Conservation (phyloP, 2,797 vertebrate genomes). For the Melanotaenia pygmaea region DNA sequence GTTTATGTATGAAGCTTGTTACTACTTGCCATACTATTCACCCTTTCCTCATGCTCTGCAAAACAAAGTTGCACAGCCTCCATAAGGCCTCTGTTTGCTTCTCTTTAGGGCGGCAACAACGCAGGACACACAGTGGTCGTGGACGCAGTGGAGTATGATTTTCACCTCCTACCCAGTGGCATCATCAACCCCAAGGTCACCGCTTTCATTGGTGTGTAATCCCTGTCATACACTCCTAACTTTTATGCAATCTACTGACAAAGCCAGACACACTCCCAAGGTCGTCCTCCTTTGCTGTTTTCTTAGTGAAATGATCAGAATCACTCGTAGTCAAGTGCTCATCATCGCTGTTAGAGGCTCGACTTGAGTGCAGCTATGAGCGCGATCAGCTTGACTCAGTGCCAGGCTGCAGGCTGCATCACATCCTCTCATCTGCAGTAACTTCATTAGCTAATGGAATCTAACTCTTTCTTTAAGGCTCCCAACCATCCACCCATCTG, state of each 20-base stretch:
- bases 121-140: constrained; percentile 98
- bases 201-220: constrained; percentile 94
- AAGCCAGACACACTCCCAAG: constrained; percentile 10
- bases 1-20: constrained; percentile 43
- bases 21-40: constrained; percentile 55
- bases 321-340: constrained; percentile 16
- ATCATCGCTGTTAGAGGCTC: constrained; percentile 17
- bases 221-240: not conserved
- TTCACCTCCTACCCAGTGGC: constrained; percentile 98
- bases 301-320: constrained; percentile 28
- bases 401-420: constrained; percentile 59
- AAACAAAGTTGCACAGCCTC: constrained; percentile 34
- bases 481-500: constrained; percentile 8
- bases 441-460: constrained; percentile 80
- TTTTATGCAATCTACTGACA: not conserved
- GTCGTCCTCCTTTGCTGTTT: not conserved
- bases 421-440: constrained; percentile 64
- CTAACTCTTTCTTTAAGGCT: constrained; percentile 40
- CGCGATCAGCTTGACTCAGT: constrained; percentile 39
- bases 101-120: constrained; percentile 94
- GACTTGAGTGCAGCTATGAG: constrained; percentile 28
- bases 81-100: constrained; percentile 11
- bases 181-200: constrained; percentile 98
- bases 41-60: constrained; percentile 11
- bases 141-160: constrained; percentile 97